A percentile compares a stretch with the other conserved stretches of the same genome.
phyloP scores from a whole-genome alignment of 2,797 vertebrate species.

The Dendrocincla tyrannina region DNA sequence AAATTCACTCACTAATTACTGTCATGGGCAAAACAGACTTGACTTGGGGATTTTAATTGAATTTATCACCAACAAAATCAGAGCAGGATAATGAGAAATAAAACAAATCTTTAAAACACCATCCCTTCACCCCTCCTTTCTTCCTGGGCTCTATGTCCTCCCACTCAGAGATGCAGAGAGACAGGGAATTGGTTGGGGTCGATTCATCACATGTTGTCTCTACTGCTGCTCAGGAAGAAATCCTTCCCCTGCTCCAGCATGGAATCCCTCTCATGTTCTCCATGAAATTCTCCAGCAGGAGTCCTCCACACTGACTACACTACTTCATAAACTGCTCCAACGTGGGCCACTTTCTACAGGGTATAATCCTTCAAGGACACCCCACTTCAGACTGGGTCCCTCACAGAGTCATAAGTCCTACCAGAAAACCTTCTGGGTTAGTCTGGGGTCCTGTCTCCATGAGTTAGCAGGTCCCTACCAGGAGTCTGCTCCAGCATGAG shows the following conservation, averaged over 20 bases:
- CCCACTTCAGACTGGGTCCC: background rate
- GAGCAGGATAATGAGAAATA: background rate
- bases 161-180: background rate
- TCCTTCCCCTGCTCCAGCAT: background rate
- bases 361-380: background rate
- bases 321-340: background rate
- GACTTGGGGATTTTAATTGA: background rate
- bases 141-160: background rate
- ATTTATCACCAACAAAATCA: background rate
- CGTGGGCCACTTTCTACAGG: background rate
- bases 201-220: rapidly evolving
- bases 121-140: rapidly evolving
- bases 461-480: background rate
- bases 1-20: background rate
- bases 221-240: rapidly evolving
- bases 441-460: background rate
- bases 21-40: background rate
- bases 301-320: background rate
- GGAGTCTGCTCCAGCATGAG: background rate
- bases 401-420: background rate
- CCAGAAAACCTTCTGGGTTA: background rate
- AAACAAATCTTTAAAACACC: background rate
- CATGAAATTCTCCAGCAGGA: background rate
- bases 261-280: background rate
- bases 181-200: background rate